Evolutionary conservation across 2,888 invertebrate genomes (phyloP).

Genomic region (Hoplodrina blanda): DNA sequence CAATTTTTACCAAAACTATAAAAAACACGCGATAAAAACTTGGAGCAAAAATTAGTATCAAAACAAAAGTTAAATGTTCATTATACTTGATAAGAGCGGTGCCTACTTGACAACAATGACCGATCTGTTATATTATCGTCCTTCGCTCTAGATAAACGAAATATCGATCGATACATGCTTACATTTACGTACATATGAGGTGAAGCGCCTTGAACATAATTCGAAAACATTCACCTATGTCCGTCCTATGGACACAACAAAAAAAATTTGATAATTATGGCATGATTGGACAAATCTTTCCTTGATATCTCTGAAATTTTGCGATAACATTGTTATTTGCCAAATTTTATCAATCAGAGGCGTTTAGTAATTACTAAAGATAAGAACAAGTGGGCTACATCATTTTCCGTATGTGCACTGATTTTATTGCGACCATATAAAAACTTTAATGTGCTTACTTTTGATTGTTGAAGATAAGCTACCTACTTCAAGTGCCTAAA

Average conservation of each 20-base stretch:
- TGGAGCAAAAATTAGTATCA: not conserved
- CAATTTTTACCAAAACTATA: not conserved
- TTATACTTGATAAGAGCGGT: slow-evolving; percentile 44
- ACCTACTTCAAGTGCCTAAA: not conserved
- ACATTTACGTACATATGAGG: slow-evolving; percentile 8
- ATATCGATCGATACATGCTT: slow-evolving; percentile 26
- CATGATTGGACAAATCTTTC: slow-evolving; percentile 45
- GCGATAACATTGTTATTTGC: slow-evolving; percentile 66
- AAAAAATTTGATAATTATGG: slow-evolving; percentile 51
- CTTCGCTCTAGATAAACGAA: slow-evolving; percentile 49
- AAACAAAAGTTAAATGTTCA: slow-evolving; percentile 41
- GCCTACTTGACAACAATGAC: slow-evolving; percentile 55
- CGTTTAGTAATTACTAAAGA: slow-evolving; percentile 39
- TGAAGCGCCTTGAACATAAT: slow-evolving; percentile 15
- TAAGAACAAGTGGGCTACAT: slow-evolving; percentile 41
- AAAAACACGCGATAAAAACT: not conserved
- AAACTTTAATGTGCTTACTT: slow-evolving; percentile 26
- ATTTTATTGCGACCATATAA: slow-evolving; percentile 54
- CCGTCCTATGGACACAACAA: slow-evolving; percentile 24
- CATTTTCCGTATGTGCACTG: slow-evolving; percentile 37
- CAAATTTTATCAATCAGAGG: slow-evolving; percentile 61
- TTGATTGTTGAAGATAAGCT: slow-evolving; percentile 47
- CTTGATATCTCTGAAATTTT: slow-evolving; percentile 57
- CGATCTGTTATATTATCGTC: slow-evolving; percentile 53
- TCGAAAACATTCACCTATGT: slow-evolving; percentile 41